Conservation (phyloP, 2,888 invertebrate species). For the Euclidia mi region DNA sequence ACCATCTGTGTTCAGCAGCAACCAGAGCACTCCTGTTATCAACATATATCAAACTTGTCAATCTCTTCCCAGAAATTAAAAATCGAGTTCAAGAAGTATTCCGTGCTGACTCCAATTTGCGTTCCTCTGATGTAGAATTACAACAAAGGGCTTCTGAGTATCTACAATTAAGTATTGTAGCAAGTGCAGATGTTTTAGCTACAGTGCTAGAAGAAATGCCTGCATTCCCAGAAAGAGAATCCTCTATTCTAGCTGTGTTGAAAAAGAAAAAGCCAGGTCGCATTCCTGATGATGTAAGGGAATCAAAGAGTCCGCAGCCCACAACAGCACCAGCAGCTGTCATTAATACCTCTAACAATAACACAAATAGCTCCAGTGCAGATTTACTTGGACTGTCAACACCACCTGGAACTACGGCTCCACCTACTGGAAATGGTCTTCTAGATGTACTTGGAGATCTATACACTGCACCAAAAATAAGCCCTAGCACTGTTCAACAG, state of each 20-base stretch:
- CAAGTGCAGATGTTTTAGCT: constrained; percentile 99
- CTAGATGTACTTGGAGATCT: constrained; percentile 98
- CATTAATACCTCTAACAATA: constrained; percentile 85
- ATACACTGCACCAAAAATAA: constrained; percentile 92
- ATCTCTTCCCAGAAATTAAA: constrained; percentile 99
- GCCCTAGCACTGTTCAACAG: constrained; percentile 91
- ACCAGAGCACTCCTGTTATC: constrained; percentile 98
- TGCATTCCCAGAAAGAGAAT: constrained; percentile 99
- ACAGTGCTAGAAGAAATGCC: constrained; percentile 99
- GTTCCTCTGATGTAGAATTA: constrained; percentile 99
- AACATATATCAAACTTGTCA: constrained; percentile 99
- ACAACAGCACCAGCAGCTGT: constrained; percentile 80
- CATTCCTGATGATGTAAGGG: constrained; percentile 96
- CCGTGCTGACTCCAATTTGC: constrained; percentile 97
- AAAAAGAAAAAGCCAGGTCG: constrained; percentile 99
- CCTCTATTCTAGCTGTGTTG: constrained; percentile 98
- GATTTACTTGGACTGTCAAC: constrained; percentile 97
- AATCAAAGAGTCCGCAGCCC: constrained; percentile 94
- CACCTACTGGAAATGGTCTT: constrained; percentile 93
- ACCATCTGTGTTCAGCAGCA: constrained; percentile 99
- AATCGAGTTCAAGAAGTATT: constrained; percentile 98
- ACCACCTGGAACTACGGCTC: constrained; percentile 93
- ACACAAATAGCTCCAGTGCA: constrained; percentile 91
- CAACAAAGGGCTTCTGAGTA: constrained; percentile 99
- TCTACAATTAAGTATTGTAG: constrained; percentile 98